Percentiles rank a stretch among this genome's conserved stretches.
These are phyloP conservation scores for Hippopotamus amphibius DNA, from an alignment of 2,113 vertebrate genomes.

Conservation along the genomic window DNA sequence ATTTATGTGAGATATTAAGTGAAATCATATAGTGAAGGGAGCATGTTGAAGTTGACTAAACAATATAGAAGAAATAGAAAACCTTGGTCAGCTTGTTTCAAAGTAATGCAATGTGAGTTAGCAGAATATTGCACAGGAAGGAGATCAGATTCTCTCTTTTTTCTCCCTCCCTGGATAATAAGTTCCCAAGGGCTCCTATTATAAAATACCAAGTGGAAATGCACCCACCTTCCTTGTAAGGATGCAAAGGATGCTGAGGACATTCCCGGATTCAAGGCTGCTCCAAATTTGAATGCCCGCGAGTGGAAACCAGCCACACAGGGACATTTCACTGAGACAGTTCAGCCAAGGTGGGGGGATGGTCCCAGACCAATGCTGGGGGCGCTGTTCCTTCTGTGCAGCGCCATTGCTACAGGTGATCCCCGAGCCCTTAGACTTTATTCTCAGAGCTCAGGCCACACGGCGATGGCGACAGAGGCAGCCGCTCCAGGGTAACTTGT, in stretches of 20 bases:
- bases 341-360: too few species aligned
- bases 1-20: neutral
- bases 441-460: neutral
- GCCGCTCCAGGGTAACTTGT: too few species aligned
- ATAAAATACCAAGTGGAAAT: neutral
- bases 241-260: neutral
- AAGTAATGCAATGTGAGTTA: neutral
- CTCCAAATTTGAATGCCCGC: neutral
- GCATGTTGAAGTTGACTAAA: neutral
- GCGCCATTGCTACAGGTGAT: neutral
- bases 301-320: neutral
- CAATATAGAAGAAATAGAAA: neutral
- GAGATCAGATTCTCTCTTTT: neutral
- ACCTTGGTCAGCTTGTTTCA: neutral
- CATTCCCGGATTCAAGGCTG: neutral
- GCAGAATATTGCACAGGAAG: neutral
- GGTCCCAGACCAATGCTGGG: neutral
- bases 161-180: neutral
- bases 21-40: neutral
- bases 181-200: neutral
- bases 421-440: neutral
- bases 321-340: neutral
- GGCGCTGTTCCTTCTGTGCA: neutral
- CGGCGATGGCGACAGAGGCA: neutral
- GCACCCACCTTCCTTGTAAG: neutral